Conservation (phyloP, 2,797 vertebrate species). For the Helicolenus hilgendorfi region DNA sequence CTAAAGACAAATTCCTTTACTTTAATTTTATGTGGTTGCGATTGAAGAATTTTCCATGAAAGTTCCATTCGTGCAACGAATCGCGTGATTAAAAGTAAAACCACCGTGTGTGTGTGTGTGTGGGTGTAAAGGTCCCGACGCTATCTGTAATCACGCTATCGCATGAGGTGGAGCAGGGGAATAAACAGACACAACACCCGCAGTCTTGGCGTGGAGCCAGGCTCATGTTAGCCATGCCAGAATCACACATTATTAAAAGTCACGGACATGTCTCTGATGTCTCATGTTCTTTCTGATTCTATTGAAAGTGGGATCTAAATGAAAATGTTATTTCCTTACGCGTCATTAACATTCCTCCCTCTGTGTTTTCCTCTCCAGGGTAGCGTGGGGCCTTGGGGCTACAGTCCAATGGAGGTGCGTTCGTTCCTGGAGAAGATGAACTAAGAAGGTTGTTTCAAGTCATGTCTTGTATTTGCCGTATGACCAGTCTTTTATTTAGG, state of each 20-base stretch:
- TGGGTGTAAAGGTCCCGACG: not conserved
- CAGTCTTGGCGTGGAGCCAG: constrained; percentile 26
- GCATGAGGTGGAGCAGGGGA: not conserved
- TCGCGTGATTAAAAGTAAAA: not conserved
- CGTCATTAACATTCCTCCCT: constrained; percentile 1
- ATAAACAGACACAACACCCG: not conserved
- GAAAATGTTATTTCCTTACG: not conserved
- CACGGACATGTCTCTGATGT: not conserved
- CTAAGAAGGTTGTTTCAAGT: constrained; percentile 59
- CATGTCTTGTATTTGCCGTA: constrained; percentile 35
- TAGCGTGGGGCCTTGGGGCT: constrained; percentile 92
- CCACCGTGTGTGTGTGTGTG: not conserved
- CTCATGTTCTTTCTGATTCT: not conserved
- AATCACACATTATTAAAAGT: not conserved
- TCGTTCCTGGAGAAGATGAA: constrained; percentile 90
- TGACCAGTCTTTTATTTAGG: too few relatives aligned
- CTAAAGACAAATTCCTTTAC: too few relatives aligned
- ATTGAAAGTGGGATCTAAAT: not conserved
- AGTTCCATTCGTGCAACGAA: not conserved
- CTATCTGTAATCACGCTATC: not conserved
- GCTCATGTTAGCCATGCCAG: not conserved
- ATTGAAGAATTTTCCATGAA: not conserved
- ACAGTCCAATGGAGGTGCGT: constrained; percentile 91
- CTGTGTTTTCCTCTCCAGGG: constrained; percentile 85
- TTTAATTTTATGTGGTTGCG: not conserved